These are phyloP conservation scores for Ommatoiulus sabulosus DNA, from an alignment of 2,888 invertebrate genomes.

Conservation along the genomic window DNA sequence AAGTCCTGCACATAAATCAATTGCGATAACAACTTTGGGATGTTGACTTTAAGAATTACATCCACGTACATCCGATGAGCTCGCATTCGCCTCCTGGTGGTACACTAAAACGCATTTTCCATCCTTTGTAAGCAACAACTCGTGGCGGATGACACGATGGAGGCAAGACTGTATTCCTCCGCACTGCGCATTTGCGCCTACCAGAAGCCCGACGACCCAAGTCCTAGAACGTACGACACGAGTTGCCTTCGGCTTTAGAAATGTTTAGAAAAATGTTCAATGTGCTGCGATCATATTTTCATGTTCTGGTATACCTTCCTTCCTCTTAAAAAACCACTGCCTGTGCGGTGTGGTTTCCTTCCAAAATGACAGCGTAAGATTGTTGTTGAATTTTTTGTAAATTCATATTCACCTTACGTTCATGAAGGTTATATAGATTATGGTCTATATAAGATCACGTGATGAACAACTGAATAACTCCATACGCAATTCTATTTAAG, in stretches of 20 bases:
- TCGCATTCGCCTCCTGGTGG: constrained; percentile 28
- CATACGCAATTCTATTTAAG: no score
- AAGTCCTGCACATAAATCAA: constrained; percentile 17
- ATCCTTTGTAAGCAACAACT: not conserved
- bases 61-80: constrained; percentile 26
- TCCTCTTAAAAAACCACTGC: no score
- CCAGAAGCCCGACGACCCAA: not conserved
- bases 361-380: no score
- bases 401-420: no score
- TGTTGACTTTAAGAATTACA: constrained; percentile 34
- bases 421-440: no score
- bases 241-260: not conserved
- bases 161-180: not conserved
- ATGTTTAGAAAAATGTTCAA: not conserved
- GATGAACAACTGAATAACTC: no score
- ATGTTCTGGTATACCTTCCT: no score
- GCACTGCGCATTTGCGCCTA: not conserved
- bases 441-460: no score
- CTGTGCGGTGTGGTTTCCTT: no score
- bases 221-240: not conserved
- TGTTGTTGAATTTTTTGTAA: no score
- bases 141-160: not conserved
- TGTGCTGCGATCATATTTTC: no score
- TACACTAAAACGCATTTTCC: constrained; percentile 21
- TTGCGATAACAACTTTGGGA: constrained; percentile 22